Conservation (phyloP, 1,140 invertebrate species). For the Cyclargus thomasi region DNA sequence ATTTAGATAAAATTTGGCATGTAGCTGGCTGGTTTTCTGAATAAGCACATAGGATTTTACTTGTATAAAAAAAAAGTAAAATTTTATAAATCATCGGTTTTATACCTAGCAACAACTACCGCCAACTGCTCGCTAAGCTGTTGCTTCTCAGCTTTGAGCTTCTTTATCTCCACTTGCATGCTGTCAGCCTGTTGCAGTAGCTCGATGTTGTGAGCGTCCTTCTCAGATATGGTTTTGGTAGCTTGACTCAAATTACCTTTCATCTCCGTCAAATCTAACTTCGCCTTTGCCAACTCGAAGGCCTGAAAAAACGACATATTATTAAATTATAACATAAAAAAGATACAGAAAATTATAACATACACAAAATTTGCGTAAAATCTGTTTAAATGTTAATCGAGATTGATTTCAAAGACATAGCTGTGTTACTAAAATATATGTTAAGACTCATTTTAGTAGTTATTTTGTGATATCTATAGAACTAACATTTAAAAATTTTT, state of each 20-base stretch:
- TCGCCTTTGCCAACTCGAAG: constrained; percentile 68
- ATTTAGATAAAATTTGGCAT: too few relatives aligned
- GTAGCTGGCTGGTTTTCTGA: too few relatives aligned
- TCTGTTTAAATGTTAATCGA: too few relatives aligned
- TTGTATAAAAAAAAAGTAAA: neutral
- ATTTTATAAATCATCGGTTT: neutral
- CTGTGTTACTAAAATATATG: too few relatives aligned
- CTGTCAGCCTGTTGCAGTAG: constrained; percentile 73
- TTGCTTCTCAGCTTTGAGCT: constrained; percentile 62
- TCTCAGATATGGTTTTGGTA: constrained; percentile 52
- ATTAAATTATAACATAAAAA: neutral
- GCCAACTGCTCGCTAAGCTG: constrained; percentile 72
- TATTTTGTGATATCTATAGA: too few relatives aligned
- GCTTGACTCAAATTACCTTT: constrained; percentile 45
- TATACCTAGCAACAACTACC: constrained; percentile 51
- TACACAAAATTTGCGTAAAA: too few relatives aligned
- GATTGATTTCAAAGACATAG: too few relatives aligned
- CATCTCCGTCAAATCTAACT: constrained; percentile 63
- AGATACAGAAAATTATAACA: too few relatives aligned
- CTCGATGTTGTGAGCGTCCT: constrained; percentile 71
- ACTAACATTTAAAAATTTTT: too few relatives aligned
- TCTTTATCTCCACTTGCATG: constrained; percentile 64
- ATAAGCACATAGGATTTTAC: too few relatives aligned
- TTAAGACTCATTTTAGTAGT: too few relatives aligned
- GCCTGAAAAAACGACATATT: constrained; percentile 45